Percentiles rank a stretch among this genome's conserved stretches.
phyloP scores from a whole-genome alignment of 2,888 invertebrate genomes.

The Dryobotodes eremita region DNA sequence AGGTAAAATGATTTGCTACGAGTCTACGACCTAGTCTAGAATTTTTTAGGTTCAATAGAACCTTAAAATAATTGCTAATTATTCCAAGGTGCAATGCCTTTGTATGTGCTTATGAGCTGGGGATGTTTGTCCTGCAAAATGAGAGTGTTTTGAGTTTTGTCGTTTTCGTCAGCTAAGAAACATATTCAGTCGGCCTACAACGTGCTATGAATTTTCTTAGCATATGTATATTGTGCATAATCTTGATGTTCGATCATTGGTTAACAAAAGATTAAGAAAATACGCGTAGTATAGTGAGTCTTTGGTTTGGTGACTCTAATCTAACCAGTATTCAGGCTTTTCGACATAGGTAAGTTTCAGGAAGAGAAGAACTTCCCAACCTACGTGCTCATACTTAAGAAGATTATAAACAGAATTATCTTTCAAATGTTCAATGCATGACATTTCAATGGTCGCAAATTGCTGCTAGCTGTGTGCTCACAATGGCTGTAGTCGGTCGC shows the following conservation, averaged over 20 bases:
- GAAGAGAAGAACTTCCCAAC: slow-evolving; percentile 23
- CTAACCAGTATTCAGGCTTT: slow-evolving; percentile 29
- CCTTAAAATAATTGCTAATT: neutral
- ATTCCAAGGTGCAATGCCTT: neutral
- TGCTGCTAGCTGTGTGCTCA: slow-evolving; percentile 68
- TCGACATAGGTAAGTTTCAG: slow-evolving; percentile 24
- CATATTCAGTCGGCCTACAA: too few species aligned
- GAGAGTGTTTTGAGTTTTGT: neutral
- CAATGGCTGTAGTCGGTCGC: slow-evolving; percentile 73
- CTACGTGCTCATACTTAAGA: slow-evolving; percentile 40
- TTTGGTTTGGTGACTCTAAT: neutral
- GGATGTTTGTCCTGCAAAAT: neutral
- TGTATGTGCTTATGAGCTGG: neutral
- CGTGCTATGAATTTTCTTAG: neutral
- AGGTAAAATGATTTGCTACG: slow-evolving; percentile 10
- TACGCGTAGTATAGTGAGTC: neutral
- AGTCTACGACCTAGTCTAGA: slow-evolving; percentile 11
- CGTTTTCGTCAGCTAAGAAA: neutral
- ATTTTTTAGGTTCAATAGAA: neutral
- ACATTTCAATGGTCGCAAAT: slow-evolving; percentile 76
- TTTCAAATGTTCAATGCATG: slow-evolving; percentile 68
- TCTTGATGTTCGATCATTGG: neutral
- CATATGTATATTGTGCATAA: neutral
- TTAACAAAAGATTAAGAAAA: neutral
- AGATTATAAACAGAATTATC: slow-evolving; percentile 63